Percentiles rank a stretch among this genome's conserved stretches.
Conservation (phyloP, 1,140 invertebrate genomes). For the Aleiodes sp. region DNA sequence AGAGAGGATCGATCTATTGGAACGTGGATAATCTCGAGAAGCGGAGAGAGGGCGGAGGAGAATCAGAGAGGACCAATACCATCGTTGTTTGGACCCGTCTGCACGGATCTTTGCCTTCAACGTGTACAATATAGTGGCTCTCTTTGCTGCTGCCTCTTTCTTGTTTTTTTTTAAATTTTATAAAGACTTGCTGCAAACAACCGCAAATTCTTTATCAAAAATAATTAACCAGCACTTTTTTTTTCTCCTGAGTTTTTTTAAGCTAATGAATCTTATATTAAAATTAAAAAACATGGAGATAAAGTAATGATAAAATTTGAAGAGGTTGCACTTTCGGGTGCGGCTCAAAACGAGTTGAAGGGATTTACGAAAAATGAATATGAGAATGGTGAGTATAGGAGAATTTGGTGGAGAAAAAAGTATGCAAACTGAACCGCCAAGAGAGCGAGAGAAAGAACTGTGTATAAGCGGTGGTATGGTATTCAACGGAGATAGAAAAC, state of each 20-base stretch:
- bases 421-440: not conserved
- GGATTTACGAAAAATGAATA: not conserved
- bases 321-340: not conserved
- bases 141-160: slow-evolving; percentile 27
- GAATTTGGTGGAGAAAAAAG: not conserved
- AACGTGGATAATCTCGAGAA: slow-evolving; percentile 56
- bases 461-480: not conserved
- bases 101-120: slow-evolving; percentile 44
- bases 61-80: slow-evolving; percentile 5
- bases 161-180: not conserved
- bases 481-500: not conserved
- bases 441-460: not conserved
- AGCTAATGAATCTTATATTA: too few species aligned
- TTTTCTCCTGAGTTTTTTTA: too few species aligned
- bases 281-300: not conserved
- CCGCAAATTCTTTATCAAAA: not conserved
- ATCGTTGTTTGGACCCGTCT: slow-evolving; percentile 49
- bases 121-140: slow-evolving; percentile 28
- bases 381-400: not conserved
- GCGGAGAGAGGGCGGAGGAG: slow-evolving; percentile 24
- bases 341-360: not conserved
- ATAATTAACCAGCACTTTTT: not conserved
- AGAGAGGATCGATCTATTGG: slow-evolving; percentile 60
- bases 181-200: not conserved
- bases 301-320: not conserved